These are phyloP conservation scores for Heliconius eleuchia DNA, from an alignment of 1,140 invertebrate species.

Conservation along the genomic window DNA sequence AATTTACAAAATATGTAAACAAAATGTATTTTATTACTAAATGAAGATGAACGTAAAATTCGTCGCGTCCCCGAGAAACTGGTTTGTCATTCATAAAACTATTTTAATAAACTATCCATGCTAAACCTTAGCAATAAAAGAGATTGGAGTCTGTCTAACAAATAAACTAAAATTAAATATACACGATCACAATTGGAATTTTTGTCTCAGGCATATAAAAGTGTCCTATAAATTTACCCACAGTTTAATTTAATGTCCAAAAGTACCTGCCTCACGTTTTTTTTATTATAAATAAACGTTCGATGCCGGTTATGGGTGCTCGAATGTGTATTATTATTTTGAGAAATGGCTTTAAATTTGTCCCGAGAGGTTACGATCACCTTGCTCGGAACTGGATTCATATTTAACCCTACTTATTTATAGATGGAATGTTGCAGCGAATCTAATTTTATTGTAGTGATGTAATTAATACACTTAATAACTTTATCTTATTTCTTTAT, in stretches of 20 bases:
- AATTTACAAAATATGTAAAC: neutral
- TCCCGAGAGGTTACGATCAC: constrained; percentile 59
- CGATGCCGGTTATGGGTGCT: constrained; percentile 73
- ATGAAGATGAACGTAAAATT: neutral
- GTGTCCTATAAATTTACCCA: constrained; percentile 81
- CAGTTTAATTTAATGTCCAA: constrained; percentile 81
- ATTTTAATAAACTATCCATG: constrained; percentile 76
- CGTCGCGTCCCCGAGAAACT: constrained; percentile 38
- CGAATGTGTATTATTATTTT: constrained; percentile 75
- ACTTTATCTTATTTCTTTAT: constrained; percentile 32
- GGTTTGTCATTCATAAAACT: constrained; percentile 75
- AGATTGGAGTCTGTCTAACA: constrained; percentile 72
- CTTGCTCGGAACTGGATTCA: constrained; percentile 47
- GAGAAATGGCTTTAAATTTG: constrained; percentile 76
- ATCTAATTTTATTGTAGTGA: constrained; percentile 30
- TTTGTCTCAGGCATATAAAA: constrained; percentile 81
- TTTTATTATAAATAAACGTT: constrained; percentile 76
- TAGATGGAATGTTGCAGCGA: constrained; percentile 32
- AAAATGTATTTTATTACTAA: neutral
- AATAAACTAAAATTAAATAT: constrained; percentile 81
- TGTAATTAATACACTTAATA: constrained; percentile 29
- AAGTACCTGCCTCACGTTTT: constrained; percentile 76
- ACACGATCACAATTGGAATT: constrained; percentile 79
- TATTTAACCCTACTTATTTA: constrained; percentile 40
- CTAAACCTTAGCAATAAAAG: constrained; percentile 73